Base-by-base conservation (phyloP, 2,888 invertebrate genomes). In the Polymixis flavicincta region DNA sequence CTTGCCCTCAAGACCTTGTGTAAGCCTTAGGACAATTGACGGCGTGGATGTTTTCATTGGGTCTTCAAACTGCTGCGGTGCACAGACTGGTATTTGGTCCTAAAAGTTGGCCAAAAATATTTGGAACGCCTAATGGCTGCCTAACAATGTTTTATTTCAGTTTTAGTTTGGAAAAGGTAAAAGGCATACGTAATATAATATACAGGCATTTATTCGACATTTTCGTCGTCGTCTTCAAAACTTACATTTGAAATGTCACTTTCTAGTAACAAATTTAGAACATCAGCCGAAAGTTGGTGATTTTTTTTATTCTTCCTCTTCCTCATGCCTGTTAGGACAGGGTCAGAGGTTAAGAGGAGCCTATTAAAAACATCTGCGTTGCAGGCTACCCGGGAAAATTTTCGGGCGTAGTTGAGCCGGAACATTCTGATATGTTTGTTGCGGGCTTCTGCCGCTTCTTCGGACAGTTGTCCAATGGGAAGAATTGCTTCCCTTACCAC, bases 31-130 rank as follows among this genome's bases (percentile, higher is more conserved):
- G 17, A 48, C 48, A 48, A 48, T 48, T 48, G 17, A 17, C 17
- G 17, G 48, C 48, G 48, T 48, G 17, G 48, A 48, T 48, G 48
- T 17, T 17, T 48, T 48, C 17, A 48, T 17, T 48, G 48, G 48
- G 17, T 48, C 48, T 17, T 48, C 48, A 17, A 8, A 42, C 42
- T 42, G 42, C 42, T 42, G 42, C 42, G 42, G n/a, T 7, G 52
- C 52, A 22, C 22, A 9, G 52, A 22, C 9, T 9, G n/a, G 57
- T 57, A 57, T 28, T 68, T 68, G 68, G 45, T 25, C n/a, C 59
- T 48, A 69, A 59, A 59, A 69, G 59, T 69, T 69, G 59, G 69
- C 69, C 69, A 69, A 69, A 69, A 69, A 28, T 69, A 69, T 69
- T 59, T 59, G 45, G 28, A 48, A 13, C 57, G 22, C 45, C 25